Evolutionary conservation across 1,140 invertebrate species (phyloP).

Genomic region (Heliconius congener): DNA sequence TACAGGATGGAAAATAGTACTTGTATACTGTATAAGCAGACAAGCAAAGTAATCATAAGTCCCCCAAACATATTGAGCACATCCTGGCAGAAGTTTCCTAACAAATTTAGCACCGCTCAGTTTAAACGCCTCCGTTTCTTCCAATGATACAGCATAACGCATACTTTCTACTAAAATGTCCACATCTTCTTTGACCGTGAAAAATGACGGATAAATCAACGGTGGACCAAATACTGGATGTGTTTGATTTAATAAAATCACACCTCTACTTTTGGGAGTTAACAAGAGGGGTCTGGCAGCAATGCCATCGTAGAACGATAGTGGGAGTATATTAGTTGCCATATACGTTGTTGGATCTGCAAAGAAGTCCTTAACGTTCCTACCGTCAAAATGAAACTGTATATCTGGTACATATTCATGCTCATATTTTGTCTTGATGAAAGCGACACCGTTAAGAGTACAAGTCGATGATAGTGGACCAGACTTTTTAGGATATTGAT

Average conservation of each 20-base stretch:
- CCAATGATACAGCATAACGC: slow-evolving; percentile 78
- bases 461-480: slow-evolving; percentile 78
- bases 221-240: slow-evolving; percentile 89
- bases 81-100: slow-evolving; percentile 80
- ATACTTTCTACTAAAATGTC: slow-evolving; percentile 64
- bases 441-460: slow-evolving; percentile 77
- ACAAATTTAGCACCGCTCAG: slow-evolving; percentile 68
- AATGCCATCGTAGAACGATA: slow-evolving; percentile 78
- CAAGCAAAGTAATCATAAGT: slow-evolving; percentile 87
- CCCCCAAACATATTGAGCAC: slow-evolving; percentile 77
- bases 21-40: slow-evolving; percentile 84
- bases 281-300: slow-evolving; percentile 83
- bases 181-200: slow-evolving; percentile 84
- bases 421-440: slow-evolving; percentile 80
- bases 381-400: slow-evolving; percentile 84
- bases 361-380: slow-evolving; percentile 74
- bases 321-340: slow-evolving; percentile 73
- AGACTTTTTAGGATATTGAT: slow-evolving; percentile 46
- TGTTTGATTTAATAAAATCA: slow-evolving; percentile 84
- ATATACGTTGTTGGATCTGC: slow-evolving; percentile 77
- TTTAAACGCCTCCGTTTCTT: slow-evolving; percentile 46
- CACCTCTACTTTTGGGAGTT: slow-evolving; percentile 87
- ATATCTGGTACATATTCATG: slow-evolving; percentile 82
- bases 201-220: slow-evolving; percentile 90
- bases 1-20: slow-evolving; percentile 88